Evolutionary conservation across 2,888 invertebrate genomes (phyloP), one percentile per base, ranked within the genome.

Genomic region (Sericinus montela): DNA sequence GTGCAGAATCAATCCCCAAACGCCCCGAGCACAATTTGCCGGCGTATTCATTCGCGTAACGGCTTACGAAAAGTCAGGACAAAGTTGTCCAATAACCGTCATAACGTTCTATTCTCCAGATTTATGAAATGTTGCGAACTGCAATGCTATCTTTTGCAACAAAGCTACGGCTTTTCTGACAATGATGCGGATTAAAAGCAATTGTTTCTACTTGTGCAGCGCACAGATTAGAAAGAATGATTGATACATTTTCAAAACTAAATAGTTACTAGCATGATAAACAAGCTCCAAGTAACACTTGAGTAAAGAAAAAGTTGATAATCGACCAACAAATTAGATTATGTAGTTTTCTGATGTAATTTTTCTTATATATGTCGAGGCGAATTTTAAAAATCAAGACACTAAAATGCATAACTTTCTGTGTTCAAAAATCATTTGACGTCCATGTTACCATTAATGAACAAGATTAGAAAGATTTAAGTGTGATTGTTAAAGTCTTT

Each of bases 301-400:
- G 5, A 7, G 25, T 8, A 8, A 25, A 5, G 25, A 25, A 1
- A 25, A 25, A 25, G 35, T 41, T 36, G 35, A 35, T 47, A 36
- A 25, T 25, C 7, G 29, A 29, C 29, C 29, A 28, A 16, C 15
- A 38, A 37, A 45, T 38, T 30, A 38, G 90, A 58, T 90, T 90
- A 47, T 41, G 47, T 41, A 56, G 55, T 56, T 51, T 53, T 52
- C 57, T 57, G 58, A 61, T 55, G 59, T 59, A 56, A 56, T 52
- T 50, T n/a, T n/a, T n/a, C n/a, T n/a, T n/a, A n/a, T n/a, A n/a
- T n/a, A n/a, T n/a, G n/a, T n/a, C n/a, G n/a, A n/a, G n/a, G n/a
- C n/a, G n/a, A n/a, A n/a, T n/a, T n/a, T n/a, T n/a, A n/a, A n/a
- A n/a, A n/a, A n/a, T n/a, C n/a, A n/a, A n/a, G n/a, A n/a, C n/a